These are phyloP conservation scores for Spodoptera picta DNA, from an alignment of 2,888 invertebrate genomes.

Conservation along the genomic window DNA sequence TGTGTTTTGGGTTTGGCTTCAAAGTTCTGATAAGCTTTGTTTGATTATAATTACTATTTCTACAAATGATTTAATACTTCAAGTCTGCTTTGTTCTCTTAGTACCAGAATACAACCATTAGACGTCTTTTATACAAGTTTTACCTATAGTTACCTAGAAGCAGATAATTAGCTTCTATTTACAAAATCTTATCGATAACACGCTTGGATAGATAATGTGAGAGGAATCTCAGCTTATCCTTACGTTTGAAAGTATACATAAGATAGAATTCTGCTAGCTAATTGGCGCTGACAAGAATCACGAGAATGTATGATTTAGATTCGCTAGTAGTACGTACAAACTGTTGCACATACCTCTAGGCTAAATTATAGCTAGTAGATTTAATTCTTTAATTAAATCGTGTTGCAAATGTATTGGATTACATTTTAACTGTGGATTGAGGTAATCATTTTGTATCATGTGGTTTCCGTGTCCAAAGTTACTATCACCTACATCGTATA, in stretches of 20 bases:
- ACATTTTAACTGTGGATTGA: not conserved
- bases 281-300: conserved; percentile 49
- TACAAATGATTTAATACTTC: too few relatives aligned
- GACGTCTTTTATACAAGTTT: too few relatives aligned
- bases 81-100: too few relatives aligned
- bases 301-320: conserved; percentile 52
- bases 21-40: too few relatives aligned
- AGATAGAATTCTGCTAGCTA: conserved; percentile 38
- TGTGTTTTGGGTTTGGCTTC: too few relatives aligned
- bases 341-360: conserved; percentile 40
- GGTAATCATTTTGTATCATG: too few relatives aligned
- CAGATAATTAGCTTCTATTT: too few relatives aligned
- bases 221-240: conserved; percentile 20
- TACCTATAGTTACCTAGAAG: not conserved
- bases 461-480: too few relatives aligned
- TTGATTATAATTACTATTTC: too few relatives aligned
- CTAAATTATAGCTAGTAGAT: conserved; percentile 30
- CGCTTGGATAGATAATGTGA: not conserved
- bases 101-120: too few relatives aligned
- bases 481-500: too few relatives aligned
- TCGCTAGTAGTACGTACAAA: conserved; percentile 23
- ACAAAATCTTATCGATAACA: too few relatives aligned
- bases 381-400: conserved; percentile 39
- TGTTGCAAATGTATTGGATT: conserved; percentile 30
- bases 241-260: conserved; percentile 31